Conservation (phyloP, 1,140 invertebrate species). For the Nixonia krombeini region DNA sequence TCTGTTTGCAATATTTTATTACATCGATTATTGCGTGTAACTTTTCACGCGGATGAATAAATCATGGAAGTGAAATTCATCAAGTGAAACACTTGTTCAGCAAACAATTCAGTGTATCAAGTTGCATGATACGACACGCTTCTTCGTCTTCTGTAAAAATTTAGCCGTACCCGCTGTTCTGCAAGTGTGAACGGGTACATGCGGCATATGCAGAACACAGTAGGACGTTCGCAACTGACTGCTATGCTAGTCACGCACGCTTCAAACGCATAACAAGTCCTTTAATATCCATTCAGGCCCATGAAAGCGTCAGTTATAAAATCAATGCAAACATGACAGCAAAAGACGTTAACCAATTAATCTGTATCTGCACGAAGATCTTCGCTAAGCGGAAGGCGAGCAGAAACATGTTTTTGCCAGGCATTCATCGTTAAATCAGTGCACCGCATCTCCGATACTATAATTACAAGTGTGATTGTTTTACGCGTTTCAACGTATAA, state of each 20-base stretch:
- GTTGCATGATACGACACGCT: background rate
- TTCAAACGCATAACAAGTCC: conserved; percentile 49
- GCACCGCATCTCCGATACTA: no score
- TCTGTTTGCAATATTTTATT: no score
- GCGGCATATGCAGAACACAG: background rate
- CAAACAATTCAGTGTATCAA: background rate
- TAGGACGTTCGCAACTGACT: background rate
- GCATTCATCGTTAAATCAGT: no score
- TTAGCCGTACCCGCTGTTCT: background rate
- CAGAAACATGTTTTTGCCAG: no score
- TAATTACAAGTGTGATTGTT: no score
- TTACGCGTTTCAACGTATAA: no score
- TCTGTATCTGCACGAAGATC: background rate
- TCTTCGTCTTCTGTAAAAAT: background rate
- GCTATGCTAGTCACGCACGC: conserved; percentile 51
- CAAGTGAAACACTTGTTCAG: background rate
- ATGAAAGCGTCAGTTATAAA: conserved; percentile 9
- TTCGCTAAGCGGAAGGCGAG: no score
- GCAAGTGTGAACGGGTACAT: background rate
- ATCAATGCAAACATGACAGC: conserved; percentile 3
- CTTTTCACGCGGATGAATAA: no score
- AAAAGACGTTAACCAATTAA: background rate
- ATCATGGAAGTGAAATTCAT: no score
- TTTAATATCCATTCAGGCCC: conserved; percentile 32
- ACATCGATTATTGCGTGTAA: no score